Base-by-base conservation (phyloP, 2,797 vertebrate genomes). In the Austrolebias charrua region DNA sequence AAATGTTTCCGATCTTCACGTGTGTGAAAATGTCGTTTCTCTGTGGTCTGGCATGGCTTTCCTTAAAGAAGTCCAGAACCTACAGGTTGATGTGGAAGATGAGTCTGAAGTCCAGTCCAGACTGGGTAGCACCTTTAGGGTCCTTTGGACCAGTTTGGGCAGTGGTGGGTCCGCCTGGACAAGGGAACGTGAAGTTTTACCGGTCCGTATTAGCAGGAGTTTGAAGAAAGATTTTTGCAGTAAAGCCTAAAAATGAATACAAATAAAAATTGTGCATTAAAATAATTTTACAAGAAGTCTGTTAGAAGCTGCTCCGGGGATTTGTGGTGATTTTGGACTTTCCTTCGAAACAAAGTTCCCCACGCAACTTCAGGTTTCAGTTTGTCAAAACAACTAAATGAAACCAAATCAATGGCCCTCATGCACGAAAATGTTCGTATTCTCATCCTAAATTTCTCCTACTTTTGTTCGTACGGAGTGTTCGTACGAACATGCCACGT, bases 141-240 rank as follows among this genome's bases (percentile, higher is more conserved):
- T 94, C 71, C 89, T 93, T 58, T 84, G 92, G 63, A 97, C 92
- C 19, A 92, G 73, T 46, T 79, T 42, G 51, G 95, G 92, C 56
- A 96, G 82, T 1, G 81, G 84, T 2, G 78, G 62, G 11, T 92
- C 86, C 6, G 89, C 78, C 55, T 92, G 89, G 55, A 75, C 15
- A 12, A 69, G 76, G 38, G 93, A 90, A 44, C 85, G 49, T 11
- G 81, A 66, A 2, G 28, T 46, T 38, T 73, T 67, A 14, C 45
- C 44, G 55, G 92, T 94, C 83, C 95, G 91, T 80, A 98, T 88
- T 29, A 96, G 79, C 72, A 96, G 81, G n/a, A 96, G 51, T 73
- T 93, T 94, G 49, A 93, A 66, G 6, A 63, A 68, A 40, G 90
- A 83, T 19, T 93, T 94, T 62, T 92, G 90, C 75, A 95, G 71